Percentiles rank a stretch among this genome's conserved stretches.
Conservation (phyloP, 2,113 vertebrate species). For the Pampusana beccarii region DNA sequence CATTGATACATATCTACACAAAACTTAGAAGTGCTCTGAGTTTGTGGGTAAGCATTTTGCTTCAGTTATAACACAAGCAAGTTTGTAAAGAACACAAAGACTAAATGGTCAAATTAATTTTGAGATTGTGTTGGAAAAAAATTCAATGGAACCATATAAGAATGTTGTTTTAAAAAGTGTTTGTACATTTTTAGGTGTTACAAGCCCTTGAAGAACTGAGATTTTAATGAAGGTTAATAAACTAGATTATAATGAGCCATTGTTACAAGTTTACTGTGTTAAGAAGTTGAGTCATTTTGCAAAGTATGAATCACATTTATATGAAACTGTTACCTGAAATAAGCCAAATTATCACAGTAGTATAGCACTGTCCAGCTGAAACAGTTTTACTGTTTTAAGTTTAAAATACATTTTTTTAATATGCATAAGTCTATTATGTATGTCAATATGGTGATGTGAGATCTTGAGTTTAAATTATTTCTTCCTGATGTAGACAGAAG, state of each 20-base stretch:
- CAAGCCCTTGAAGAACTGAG: not conserved
- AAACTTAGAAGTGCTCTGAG: not conserved
- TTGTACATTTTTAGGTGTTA: not conserved
- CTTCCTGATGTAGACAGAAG: not conserved
- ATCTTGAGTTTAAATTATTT: not conserved
- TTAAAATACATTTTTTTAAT: not conserved
- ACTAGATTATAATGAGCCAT: not conserved
- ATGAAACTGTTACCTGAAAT: not conserved
- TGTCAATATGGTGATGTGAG: not conserved
- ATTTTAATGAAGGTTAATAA: not conserved
- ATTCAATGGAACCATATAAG: not conserved
- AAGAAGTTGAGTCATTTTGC: not conserved
- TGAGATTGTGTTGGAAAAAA: not conserved
- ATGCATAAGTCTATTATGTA: not conserved
- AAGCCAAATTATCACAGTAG: not conserved
- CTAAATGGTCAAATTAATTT: not conserved
- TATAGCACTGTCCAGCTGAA: not conserved
- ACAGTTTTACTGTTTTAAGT: not conserved
- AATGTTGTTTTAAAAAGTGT: not conserved
- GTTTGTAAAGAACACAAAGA: not conserved
- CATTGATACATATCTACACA: not conserved
- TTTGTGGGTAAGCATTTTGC: not conserved
- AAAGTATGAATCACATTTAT: not conserved
- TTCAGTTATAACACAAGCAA: not conserved
- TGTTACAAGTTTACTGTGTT: not conserved